phyloP scores from a whole-genome alignment of 2,113 vertebrate genomes.

The Cairina moschata region DNA sequence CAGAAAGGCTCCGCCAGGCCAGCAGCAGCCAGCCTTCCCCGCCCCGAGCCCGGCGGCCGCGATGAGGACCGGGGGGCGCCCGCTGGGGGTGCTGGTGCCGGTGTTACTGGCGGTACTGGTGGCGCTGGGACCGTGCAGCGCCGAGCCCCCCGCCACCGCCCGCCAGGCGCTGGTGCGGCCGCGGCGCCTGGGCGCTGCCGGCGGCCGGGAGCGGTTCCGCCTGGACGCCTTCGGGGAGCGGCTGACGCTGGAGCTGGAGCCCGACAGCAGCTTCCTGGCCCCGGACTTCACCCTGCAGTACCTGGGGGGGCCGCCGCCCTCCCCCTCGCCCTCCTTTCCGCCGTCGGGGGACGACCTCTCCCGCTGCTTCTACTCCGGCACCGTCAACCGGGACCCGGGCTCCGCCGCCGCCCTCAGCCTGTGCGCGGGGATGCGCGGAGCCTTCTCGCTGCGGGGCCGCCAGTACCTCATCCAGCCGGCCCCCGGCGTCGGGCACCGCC shows the following conservation, averaged over 20 bases:
- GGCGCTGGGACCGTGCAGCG: slow-evolving; percentile 23
- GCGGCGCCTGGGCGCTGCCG: slow-evolving; percentile 71
- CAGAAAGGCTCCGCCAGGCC: too few relatives aligned
- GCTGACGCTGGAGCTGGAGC: slow-evolving; percentile 83
- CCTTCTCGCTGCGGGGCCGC: slow-evolving; percentile 84
- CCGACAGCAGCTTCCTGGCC: slow-evolving; percentile 89
- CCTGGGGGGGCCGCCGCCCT: slow-evolving; percentile 72
- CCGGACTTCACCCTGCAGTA: slow-evolving; percentile 89
- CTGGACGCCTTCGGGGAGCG: slow-evolving; percentile 85
- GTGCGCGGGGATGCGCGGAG: slow-evolving; percentile 89
- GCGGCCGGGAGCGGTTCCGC: slow-evolving; percentile 73
- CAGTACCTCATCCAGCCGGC: slow-evolving; percentile 89
- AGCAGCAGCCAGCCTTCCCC: too few relatives aligned
- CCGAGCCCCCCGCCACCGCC: not conserved
- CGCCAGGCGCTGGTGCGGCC: slow-evolving; percentile 64
- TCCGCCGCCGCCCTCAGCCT: slow-evolving; percentile 91
- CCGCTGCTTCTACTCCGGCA: slow-evolving; percentile 91
- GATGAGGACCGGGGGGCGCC: slow-evolving; percentile 19
- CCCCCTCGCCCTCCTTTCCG: not conserved
- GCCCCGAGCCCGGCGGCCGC: not conserved
- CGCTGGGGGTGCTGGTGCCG: not conserved
- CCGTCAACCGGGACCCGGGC: slow-evolving; percentile 82
- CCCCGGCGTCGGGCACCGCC: slow-evolving; percentile 9
- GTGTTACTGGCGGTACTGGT: not conserved
- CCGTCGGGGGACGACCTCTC: slow-evolving; percentile 72